Conservation (phyloP, 2,888 invertebrate species). For the Andrena bicolor region DNA sequence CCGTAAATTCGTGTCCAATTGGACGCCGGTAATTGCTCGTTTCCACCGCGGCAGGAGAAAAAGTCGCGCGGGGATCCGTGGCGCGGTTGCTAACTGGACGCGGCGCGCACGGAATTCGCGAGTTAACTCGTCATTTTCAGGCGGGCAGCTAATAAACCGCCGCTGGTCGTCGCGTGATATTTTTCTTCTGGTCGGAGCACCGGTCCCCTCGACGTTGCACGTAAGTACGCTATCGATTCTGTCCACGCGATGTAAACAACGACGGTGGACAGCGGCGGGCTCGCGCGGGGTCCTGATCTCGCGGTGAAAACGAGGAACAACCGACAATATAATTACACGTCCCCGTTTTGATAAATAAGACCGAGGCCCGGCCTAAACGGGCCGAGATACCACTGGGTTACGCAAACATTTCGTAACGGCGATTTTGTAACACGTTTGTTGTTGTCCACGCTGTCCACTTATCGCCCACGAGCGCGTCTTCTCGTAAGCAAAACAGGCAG, state of each 20-base stretch:
- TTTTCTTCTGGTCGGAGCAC: conserved; percentile 7
- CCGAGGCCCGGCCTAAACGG: neutral
- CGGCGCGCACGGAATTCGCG: conserved; percentile 16
- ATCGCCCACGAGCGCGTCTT: conserved; percentile 45
- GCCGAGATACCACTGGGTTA: conserved; percentile 38
- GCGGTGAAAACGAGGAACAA: conserved; percentile 3
- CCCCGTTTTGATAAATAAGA: conserved; percentile 40
- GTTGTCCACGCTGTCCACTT: conserved; percentile 49
- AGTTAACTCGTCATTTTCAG: conserved; percentile 36
- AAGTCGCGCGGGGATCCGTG: neutral
- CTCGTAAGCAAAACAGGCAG: conserved; percentile 58
- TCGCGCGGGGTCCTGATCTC: neutral
- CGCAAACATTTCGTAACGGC: conserved; percentile 77
- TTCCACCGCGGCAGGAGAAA: conserved; percentile 4
- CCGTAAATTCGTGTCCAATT: conserved; percentile 2
- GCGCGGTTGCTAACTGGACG: conserved; percentile 15
- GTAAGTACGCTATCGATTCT: conserved; percentile 26
- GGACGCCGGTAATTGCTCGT: conserved; percentile 15
- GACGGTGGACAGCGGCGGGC: neutral
- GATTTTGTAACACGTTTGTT: conserved; percentile 76
- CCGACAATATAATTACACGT: conserved; percentile 36
- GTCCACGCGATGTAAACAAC: conserved; percentile 39
- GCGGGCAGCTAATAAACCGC: conserved; percentile 38
- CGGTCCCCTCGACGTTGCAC: conserved; percentile 18
- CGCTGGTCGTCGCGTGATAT: conserved; percentile 3